Conservation (phyloP, 2,888 invertebrate species). For the Phyto melanocephala region DNA sequence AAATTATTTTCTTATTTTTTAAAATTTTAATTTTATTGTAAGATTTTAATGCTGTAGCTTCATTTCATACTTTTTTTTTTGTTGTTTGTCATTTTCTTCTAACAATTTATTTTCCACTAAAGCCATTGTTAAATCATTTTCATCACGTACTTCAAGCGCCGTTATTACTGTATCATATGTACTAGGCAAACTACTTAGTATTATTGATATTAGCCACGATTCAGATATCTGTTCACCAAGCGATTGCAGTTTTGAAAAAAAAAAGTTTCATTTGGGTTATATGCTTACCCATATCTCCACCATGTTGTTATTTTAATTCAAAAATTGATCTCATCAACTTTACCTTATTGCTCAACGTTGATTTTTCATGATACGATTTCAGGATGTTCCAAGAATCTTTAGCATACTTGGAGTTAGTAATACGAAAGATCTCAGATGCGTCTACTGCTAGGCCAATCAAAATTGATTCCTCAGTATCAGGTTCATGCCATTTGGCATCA, state of each 20-base stretch:
- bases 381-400: constrained; percentile 14
- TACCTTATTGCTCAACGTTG: constrained; percentile 1
- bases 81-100: too few relatives aligned
- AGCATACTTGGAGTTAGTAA: too few relatives aligned
- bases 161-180: constrained; percentile 21
- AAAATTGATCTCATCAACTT: constrained; percentile 37
- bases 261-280: background rate
- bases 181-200: background rate
- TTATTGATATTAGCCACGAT: background rate
- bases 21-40: too few relatives aligned
- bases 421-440: too few relatives aligned
- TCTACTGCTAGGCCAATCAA: constrained; percentile 2
- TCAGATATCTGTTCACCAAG: constrained; percentile 18
- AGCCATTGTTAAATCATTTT: background rate
- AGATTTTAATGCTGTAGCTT: too few relatives aligned
- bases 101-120: constrained; percentile 2
- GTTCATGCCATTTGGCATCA: constrained; percentile 10
- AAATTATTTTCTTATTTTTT: constrained; percentile 7
- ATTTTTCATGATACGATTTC: too few relatives aligned
- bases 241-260: constrained; percentile 3
- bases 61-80: too few relatives aligned
- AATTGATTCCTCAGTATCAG: constrained; percentile 36
- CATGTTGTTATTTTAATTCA: background rate
- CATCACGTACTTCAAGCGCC: constrained; percentile 46
- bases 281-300: too few relatives aligned